phyloP scores from a whole-genome alignment of 1,140 invertebrate species.

The Aphidius ervi region DNA sequence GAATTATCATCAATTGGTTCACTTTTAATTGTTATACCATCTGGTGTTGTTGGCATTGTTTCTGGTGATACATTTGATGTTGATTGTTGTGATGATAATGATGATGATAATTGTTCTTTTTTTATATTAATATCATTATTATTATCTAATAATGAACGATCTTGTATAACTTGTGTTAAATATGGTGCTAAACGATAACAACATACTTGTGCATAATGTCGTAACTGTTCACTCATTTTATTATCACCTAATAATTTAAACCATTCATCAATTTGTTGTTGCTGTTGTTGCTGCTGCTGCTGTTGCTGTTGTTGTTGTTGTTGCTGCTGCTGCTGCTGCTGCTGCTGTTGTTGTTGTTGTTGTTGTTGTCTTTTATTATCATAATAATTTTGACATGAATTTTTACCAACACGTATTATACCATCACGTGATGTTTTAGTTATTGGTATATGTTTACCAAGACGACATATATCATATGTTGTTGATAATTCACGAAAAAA shows the following conservation, averaged over 20 bases:
- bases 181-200: conserved; percentile 77
- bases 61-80: conserved; percentile 38
- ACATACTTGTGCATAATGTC: conserved; percentile 81
- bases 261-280: conserved; percentile 85
- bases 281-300: conserved; percentile 41
- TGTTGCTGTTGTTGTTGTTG: not conserved
- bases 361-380: too few relatives aligned
- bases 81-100: conserved; percentile 27
- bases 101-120: not conserved
- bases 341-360: too few relatives aligned
- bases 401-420: conserved; percentile 80
- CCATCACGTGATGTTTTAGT: conserved; percentile 80
- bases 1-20: conserved; percentile 47
- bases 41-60: conserved; percentile 50
- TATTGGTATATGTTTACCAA: conserved; percentile 86
- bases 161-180: conserved; percentile 73
- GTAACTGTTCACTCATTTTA: conserved; percentile 73
- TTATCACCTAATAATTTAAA: conserved; percentile 79
- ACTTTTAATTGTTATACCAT: conserved; percentile 43
- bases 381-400: conserved; percentile 52
- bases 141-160: conserved; percentile 65
- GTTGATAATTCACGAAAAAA: conserved; percentile 93
- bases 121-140: conserved; percentile 5
- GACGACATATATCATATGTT: conserved; percentile 85
- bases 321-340: too few relatives aligned